phyloP scores from a whole-genome alignment of 1,140 invertebrate genomes.

The Formica exsecta region DNA sequence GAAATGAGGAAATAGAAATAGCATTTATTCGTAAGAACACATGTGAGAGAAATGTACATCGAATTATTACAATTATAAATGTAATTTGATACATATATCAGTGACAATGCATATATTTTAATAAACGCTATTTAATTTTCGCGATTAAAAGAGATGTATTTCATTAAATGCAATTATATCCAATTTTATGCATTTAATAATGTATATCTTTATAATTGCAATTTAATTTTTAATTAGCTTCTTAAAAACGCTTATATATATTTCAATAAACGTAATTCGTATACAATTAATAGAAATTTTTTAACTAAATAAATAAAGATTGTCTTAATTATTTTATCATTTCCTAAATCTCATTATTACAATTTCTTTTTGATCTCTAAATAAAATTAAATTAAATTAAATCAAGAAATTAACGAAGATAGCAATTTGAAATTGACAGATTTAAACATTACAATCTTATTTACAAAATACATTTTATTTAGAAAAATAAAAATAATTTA shows the following conservation, averaged over 20 bases:
- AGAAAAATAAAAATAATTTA: too few species aligned
- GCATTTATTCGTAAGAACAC: neutral
- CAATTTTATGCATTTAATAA: slow-evolving; percentile 9
- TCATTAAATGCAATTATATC: slow-evolving; percentile 3
- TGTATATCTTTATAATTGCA: neutral
- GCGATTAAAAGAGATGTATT: slow-evolving; percentile 11
- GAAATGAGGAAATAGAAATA: slow-evolving; percentile 39
- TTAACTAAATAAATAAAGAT: neutral
- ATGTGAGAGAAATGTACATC: neutral
- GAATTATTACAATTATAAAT: slow-evolving; percentile 28
- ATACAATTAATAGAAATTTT: neutral
- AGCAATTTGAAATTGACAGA: too few species aligned
- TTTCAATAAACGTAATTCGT: slow-evolving; percentile 1
- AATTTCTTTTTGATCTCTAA: too few species aligned
- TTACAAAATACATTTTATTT: too few species aligned
- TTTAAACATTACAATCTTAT: too few species aligned
- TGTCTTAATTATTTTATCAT: neutral
- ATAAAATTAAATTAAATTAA: too few species aligned
- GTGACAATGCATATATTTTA: slow-evolving; percentile 11
- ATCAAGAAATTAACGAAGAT: too few species aligned
- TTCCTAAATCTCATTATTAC: neutral
- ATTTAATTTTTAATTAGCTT: slow-evolving; percentile 45
- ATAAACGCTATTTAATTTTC: slow-evolving; percentile 23
- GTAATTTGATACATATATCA: slow-evolving; percentile 17
- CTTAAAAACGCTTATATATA: neutral